Conservation (phyloP, 2,888 invertebrate species). For the Crocallis elinguaria region DNA sequence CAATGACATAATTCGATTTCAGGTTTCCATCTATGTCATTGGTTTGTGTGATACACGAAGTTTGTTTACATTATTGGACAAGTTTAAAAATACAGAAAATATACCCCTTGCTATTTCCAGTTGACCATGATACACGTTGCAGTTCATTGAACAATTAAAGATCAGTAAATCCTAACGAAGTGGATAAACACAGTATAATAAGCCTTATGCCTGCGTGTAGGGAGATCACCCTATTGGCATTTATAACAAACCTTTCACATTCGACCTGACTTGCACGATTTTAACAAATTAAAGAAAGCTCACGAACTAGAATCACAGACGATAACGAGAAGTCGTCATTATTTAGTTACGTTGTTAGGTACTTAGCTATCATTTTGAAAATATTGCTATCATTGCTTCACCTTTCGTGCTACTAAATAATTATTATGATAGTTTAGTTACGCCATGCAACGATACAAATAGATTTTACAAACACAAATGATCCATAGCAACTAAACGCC, state of each 20-base stretch:
- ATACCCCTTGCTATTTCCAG: slow-evolving; percentile 29
- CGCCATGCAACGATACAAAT: background rate
- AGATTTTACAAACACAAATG: background rate
- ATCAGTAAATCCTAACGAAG: slow-evolving; percentile 49
- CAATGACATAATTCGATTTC: background rate
- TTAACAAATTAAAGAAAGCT: no score
- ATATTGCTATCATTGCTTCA: background rate
- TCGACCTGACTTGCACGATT: no score
- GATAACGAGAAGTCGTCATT: no score
- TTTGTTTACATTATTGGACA: no score
- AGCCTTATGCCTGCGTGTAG: slow-evolving; percentile 4
- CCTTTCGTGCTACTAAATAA: background rate
- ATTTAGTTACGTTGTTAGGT: no score
- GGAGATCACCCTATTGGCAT: background rate
- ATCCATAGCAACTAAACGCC: background rate
- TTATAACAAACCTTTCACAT: no score
- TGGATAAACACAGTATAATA: slow-evolving; percentile 17
- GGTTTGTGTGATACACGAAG: no score
- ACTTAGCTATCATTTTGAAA: background rate
- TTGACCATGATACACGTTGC: slow-evolving; percentile 47
- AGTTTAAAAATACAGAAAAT: no score
- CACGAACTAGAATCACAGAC: no score
- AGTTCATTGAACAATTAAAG: slow-evolving; percentile 46
- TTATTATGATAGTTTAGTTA: background rate
- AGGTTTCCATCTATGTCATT: slow-evolving; percentile 1